A percentile compares a stretch with the other conserved stretches of the same genome.
phyloP scores from a whole-genome alignment of 2,113 vertebrate genomes.

The Artemisiospiza belli region DNA sequence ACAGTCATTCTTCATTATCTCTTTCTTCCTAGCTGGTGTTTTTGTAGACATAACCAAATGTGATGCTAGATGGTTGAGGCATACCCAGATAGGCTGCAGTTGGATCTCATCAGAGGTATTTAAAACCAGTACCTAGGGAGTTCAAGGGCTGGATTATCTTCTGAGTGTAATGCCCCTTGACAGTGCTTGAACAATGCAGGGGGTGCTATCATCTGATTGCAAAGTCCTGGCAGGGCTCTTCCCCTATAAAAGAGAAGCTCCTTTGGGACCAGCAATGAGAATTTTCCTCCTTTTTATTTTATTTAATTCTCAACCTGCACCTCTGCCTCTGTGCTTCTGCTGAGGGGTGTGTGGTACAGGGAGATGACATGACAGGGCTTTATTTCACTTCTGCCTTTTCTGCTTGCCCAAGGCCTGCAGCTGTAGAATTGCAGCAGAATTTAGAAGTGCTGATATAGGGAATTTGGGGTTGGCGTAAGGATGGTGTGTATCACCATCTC shows the following conservation, averaged over 20 bases:
- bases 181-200: neutral
- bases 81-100: neutral
- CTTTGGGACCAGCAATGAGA: neutral
- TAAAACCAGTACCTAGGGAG: conserved; percentile 12
- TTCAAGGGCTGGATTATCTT: conserved; percentile 49
- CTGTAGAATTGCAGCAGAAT: conserved; percentile 35
- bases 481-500: conserved; percentile 18
- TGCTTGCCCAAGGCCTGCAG: conserved; percentile 12
- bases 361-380: neutral
- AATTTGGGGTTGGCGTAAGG: neutral
- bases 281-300: conserved; percentile 10
- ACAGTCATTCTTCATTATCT: conserved; percentile 75
- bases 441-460: conserved; percentile 43
- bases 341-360: neutral
- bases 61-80: neutral
- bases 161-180: conserved; percentile 41
- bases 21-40: conserved; percentile 68
- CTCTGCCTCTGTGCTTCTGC: neutral
- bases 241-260: neutral
- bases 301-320: neutral
- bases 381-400: conserved; percentile 16
- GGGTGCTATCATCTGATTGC: conserved; percentile 49
- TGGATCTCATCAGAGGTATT: conserved; percentile 17
- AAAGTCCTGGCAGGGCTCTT: conserved; percentile 1
- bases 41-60: conserved; percentile 50